Conservation (phyloP, 2,888 invertebrate species). For the Galerucella nymphaeae region DNA sequence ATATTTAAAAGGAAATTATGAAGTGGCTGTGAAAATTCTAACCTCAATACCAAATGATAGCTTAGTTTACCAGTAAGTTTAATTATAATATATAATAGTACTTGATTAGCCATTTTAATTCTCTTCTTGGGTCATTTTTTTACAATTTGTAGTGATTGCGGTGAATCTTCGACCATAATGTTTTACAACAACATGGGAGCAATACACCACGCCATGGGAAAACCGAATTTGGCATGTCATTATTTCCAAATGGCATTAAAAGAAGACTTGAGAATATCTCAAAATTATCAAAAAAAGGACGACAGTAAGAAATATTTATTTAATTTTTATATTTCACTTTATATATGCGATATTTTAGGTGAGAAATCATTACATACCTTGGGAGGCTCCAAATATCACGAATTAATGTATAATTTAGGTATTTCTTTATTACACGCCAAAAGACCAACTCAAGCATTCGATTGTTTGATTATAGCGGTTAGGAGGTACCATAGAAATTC, state of each 20-base stretch:
- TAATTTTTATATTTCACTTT: background rate
- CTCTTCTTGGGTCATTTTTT: too few relatives aligned
- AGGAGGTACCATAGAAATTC: conserved; percentile 89
- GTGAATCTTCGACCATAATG: conserved; percentile 72
- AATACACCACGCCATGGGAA: conserved; percentile 82
- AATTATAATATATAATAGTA: too few relatives aligned
- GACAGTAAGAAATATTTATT: conserved; percentile 38
- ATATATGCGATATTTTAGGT: conserved; percentile 49
- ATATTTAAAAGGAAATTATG: conserved; percentile 73
- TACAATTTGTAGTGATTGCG: conserved; percentile 64
- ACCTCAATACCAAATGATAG: conserved; percentile 65
- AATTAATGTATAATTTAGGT: conserved; percentile 84
- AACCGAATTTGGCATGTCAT: conserved; percentile 82
- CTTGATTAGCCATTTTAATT: too few relatives aligned
- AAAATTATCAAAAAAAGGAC: conserved; percentile 60
- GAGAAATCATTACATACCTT: conserved; percentile 72
- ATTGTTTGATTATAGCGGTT: conserved; percentile 87
- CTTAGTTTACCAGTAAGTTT: conserved; percentile 65
- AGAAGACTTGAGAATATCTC: conserved; percentile 71
- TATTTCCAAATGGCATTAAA: conserved; percentile 83
- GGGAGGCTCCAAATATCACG: conserved; percentile 72
- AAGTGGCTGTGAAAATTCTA: conserved; percentile 72
- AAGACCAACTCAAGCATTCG: conserved; percentile 87
- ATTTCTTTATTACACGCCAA: conserved; percentile 85
- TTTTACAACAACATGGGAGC: conserved; percentile 87